A percentile compares a stretch with the other conserved stretches of the same genome.
These are phyloP conservation scores for Porites evermanni DNA, from an alignment of 92 coral and sea anemone genomes.

Conservation along the genomic window DNA sequence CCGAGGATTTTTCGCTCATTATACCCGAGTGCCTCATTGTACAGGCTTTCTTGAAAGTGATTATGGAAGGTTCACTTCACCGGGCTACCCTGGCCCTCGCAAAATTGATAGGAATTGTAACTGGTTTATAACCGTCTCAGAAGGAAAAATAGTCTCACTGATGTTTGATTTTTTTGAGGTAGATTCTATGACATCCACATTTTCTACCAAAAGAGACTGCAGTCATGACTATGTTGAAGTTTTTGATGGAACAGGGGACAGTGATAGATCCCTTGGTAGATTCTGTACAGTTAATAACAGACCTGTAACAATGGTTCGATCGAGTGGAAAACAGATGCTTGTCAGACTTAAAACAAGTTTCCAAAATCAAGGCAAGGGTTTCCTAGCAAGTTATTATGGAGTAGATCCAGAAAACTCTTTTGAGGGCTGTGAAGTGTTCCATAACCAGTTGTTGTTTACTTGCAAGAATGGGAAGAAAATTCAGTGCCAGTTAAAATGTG, in stretches of 20 bases:
- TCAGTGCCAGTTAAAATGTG: conserved; percentile 86
- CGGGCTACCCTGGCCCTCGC: conserved; percentile 64
- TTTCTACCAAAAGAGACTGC: conserved; percentile 50
- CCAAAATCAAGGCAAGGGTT: conserved; percentile 57
- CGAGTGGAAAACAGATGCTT: conserved; percentile 67
- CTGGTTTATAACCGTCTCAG: conserved; percentile 79
- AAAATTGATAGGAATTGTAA: conserved; percentile 59
- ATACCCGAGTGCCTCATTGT: conserved; percentile 74
- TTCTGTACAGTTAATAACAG: conserved; percentile 62
- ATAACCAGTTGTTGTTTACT: conserved; percentile 64
- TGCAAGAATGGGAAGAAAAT: conserved; percentile 72
- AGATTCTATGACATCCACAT: not conserved
- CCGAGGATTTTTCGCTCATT: conserved; percentile 61
- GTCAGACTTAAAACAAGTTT: conserved; percentile 61
- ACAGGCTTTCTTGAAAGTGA: conserved; percentile 62
- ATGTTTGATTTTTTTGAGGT: conserved; percentile 75
- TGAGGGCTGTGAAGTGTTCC: conserved; percentile 64
- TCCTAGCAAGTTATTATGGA: conserved; percentile 77
- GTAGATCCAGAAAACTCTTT: conserved; percentile 74
- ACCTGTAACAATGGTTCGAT: conserved; percentile 40
- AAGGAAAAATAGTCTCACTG: conserved; percentile 63
- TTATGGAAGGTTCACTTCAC: conserved; percentile 77
- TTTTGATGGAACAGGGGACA: conserved; percentile 60
- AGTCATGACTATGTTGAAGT: conserved; percentile 64
- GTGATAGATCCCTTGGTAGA: conserved; percentile 56